phyloP scores from a whole-genome alignment of 2,113 vertebrate species.

The Neopipo cinnamomea region DNA sequence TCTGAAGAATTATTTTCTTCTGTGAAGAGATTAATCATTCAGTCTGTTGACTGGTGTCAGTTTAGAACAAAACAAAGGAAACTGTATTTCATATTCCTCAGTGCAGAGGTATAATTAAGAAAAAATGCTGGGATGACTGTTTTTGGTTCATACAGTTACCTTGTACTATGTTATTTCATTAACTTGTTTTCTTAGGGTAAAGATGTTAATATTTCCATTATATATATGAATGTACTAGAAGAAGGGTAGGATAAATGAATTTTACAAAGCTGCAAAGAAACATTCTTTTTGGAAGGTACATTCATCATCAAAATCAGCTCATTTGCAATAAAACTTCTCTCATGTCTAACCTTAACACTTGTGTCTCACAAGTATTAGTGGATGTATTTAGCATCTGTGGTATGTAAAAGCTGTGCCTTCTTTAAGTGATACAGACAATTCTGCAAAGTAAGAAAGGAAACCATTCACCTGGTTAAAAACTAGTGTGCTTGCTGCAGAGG shows the following conservation, averaged over 20 bases:
- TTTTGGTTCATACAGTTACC: background rate
- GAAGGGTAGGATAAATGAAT: background rate
- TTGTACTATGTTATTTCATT: background rate
- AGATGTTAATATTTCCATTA: background rate
- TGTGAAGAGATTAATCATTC: background rate
- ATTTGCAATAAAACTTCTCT: background rate
- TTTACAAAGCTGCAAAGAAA: background rate
- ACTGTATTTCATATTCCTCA: background rate
- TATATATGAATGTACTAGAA: background rate
- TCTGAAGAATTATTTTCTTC: background rate
- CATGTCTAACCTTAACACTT: background rate
- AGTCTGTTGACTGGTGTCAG: background rate
- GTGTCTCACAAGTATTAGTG: background rate
- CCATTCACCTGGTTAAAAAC: background rate
- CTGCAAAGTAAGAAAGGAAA: background rate
- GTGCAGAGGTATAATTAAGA: background rate
- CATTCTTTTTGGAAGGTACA: background rate
- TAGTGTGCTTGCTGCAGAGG: background rate
- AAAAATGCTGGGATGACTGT: background rate
- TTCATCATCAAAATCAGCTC: background rate
- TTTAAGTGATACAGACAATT: background rate
- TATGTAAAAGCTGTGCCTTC: background rate
- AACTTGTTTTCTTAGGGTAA: background rate
- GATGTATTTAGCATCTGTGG: background rate
- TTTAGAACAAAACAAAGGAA: background rate